Evolutionary conservation across 1,140 invertebrate species (phyloP), one percentile per base, ranked within the genome.

Genomic region (Caligus rogercresseyi): DNA sequence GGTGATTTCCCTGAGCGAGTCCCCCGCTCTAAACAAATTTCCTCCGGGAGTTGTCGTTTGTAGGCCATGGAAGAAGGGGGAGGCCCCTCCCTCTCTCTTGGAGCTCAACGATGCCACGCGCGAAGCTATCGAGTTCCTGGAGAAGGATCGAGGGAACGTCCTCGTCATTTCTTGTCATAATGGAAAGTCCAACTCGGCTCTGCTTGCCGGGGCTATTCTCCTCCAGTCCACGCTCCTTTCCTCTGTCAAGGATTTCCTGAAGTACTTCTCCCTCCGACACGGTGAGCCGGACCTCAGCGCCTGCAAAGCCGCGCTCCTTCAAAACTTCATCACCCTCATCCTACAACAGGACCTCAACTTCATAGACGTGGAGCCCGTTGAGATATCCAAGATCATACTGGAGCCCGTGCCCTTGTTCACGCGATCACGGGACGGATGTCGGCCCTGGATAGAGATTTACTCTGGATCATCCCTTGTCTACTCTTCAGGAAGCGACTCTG

Each of bases 121-220:
- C 18, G 16, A 60, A 43, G 23, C 18, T 1, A 15, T 60, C 16
- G 57, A 60, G 21, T 60, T 24, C 20, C 20, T 60, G 3, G 18
- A 25, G 15, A 25, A 43, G 24, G 61, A 63, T 25, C 19, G 16
- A n/a, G 25, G 52, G 25, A 63, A 63, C 25, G 61, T 63, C 1
- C 24, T 63, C 19, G 61, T 63, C 13, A 56, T 63, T 25, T 51
- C 56, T 7, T 63, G 61, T 25, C 52, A 57, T 13, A 53, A 63
- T 25, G 61, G 61, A n/a, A 63, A 63, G 20, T 54, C 61, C 2
- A 60, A 60, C 21, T 60, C 57, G 19, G 57, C 57, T 31, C 16
- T 60, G 13, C 24, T 60, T 14, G 24, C 25, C 20, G 24, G 16
- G 15, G 57, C 23, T 18, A 18, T 60, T 2, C 18, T 60, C 16